phyloP scores from a whole-genome alignment of 2,113 vertebrate species.

The Leptobrachium leishanense region DNA sequence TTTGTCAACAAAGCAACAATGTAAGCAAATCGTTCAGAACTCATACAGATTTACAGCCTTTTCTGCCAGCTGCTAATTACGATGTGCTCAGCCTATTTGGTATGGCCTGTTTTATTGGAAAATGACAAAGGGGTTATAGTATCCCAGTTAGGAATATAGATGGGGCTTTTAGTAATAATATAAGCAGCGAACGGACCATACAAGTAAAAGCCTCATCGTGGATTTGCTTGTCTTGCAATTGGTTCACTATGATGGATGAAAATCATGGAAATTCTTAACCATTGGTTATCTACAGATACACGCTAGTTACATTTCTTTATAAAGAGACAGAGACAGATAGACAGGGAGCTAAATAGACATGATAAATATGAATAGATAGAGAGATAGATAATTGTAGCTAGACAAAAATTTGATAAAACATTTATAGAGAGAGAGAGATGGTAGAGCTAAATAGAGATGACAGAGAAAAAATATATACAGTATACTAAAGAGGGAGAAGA shows the following conservation, averaged over 20 bases:
- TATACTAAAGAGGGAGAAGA: no score
- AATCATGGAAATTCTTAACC: neutral
- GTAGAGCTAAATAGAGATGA: no score
- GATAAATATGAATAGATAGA: no score
- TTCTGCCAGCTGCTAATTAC: constrained; percentile 88
- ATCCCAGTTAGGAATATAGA: constrained; percentile 81
- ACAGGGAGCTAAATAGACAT: no score
- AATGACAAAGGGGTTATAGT: constrained; percentile 81
- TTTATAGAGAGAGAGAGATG: no score
- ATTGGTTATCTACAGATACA: no score
- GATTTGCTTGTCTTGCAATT: constrained; percentile 70
- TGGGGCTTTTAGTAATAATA: constrained; percentile 78
- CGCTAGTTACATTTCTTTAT: no score
- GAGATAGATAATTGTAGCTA: no score
- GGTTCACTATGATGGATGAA: constrained; percentile 69
- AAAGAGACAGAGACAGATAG: no score
- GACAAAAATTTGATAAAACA: no score
- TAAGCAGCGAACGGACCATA: constrained; percentile 68
- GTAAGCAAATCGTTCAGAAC: constrained; percentile 88
- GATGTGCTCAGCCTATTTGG: constrained; percentile 84
- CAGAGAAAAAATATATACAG: no score
- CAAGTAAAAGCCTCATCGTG: constrained; percentile 70
- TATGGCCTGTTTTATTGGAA: constrained; percentile 83
- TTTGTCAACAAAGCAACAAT: constrained; percentile 89
- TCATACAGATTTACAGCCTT: constrained; percentile 85